A percentile compares a stretch with the other conserved stretches of the same genome.
Evolutionary conservation across 1,140 invertebrate genomes (phyloP).

Genomic region (Coenobita brevimanus): DNA sequence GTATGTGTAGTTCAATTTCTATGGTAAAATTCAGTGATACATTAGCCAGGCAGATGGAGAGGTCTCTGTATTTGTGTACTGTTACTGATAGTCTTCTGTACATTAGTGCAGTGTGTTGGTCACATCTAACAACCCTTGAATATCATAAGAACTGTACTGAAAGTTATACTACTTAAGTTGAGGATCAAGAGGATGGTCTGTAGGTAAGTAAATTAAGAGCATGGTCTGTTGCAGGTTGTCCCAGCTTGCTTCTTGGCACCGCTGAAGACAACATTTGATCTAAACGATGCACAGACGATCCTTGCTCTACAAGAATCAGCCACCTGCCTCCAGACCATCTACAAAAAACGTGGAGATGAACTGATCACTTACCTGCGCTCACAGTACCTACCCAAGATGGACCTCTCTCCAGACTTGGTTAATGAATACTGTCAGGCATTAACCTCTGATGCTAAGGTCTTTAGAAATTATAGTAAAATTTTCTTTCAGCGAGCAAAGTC

Average conservation of each 20-base stretch:
- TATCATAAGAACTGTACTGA: too few species aligned
- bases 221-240: conserved; percentile 73
- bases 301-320: conserved; percentile 75
- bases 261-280: conserved; percentile 77
- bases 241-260: conserved; percentile 78
- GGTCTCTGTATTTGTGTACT: too few species aligned
- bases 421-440: conserved; percentile 76
- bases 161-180: too few species aligned
- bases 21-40: too few species aligned
- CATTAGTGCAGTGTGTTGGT: too few species aligned
- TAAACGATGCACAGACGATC: conserved; percentile 77
- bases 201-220: background rate
- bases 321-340: conserved; percentile 73
- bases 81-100: too few species aligned
- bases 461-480: conserved; percentile 76
- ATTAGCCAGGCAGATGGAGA: too few species aligned
- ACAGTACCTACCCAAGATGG: conserved; percentile 75
- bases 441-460: conserved; percentile 74
- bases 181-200: too few species aligned
- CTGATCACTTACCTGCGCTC: conserved; percentile 74
- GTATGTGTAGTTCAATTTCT: too few species aligned
- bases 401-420: conserved; percentile 73
- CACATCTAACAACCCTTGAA: too few species aligned
- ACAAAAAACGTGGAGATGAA: conserved; percentile 75
- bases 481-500: conserved; percentile 69